Percentiles rank a stretch among this genome's conserved stretches.
phyloP scores from a whole-genome alignment of 2,888 invertebrate species.

The Archips crataeganus region DNA sequence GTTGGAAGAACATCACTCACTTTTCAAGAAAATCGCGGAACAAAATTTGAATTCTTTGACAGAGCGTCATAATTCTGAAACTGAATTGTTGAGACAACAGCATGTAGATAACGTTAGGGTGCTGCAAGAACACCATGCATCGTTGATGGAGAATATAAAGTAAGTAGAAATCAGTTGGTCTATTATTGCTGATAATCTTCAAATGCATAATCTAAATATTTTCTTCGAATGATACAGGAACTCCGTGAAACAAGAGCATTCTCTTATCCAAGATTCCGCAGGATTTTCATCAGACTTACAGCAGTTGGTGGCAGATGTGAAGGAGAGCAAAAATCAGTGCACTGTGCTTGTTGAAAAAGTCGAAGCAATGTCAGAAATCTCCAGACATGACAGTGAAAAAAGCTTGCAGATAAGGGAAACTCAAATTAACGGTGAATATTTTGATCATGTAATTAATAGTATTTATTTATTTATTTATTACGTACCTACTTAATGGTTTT shows the following conservation, averaged over 20 bases:
- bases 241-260: slow-evolving; percentile 82
- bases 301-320: slow-evolving; percentile 76
- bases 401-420: slow-evolving; percentile 83
- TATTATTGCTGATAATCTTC: too few relatives aligned
- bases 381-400: slow-evolving; percentile 76
- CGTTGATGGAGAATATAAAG: slow-evolving; percentile 86
- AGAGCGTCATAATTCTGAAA: slow-evolving; percentile 76
- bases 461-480: too few relatives aligned
- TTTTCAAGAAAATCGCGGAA: slow-evolving; percentile 81
- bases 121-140: slow-evolving; percentile 80
- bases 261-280: slow-evolving; percentile 78
- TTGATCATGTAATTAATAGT: background rate
- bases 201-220: background rate
- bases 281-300: slow-evolving; percentile 82
- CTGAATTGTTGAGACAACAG: slow-evolving; percentile 73
- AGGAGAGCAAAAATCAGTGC: slow-evolving; percentile 76
- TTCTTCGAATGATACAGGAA: slow-evolving; percentile 63
- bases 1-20: slow-evolving; percentile 82
- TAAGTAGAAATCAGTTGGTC: slow-evolving; percentile 49
- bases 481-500: too few relatives aligned
- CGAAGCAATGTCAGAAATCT: slow-evolving; percentile 70
- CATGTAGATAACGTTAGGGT: slow-evolving; percentile 78
- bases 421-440: slow-evolving; percentile 79
- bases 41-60: slow-evolving; percentile 77
- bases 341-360: slow-evolving; percentile 79